These are phyloP conservation scores for Ichneumon xanthorius DNA, from an alignment of 2,888 invertebrate genomes.

Conservation along the genomic window DNA sequence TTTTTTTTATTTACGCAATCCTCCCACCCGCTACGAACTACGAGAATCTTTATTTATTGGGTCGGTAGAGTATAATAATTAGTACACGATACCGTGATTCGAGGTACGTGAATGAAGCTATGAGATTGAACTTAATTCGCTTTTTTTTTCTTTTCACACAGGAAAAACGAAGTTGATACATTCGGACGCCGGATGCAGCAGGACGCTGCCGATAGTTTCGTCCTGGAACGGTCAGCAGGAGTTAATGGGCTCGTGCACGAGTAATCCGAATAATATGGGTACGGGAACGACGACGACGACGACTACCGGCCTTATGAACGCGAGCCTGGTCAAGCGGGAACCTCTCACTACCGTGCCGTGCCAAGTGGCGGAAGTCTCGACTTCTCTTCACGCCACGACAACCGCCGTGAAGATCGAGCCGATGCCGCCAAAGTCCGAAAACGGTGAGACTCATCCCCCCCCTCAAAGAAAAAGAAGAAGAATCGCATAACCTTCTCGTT, in stretches of 20 bases:
- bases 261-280: constrained; percentile 66
- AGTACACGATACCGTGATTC: too few species aligned
- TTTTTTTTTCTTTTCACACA: constrained; percentile 62
- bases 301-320: constrained; percentile 83
- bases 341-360: constrained; percentile 86
- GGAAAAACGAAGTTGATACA: constrained; percentile 82
- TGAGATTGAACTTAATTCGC: not conserved
- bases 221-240: constrained; percentile 86
- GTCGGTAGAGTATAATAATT: too few species aligned
- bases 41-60: too few species aligned
- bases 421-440: constrained; percentile 88
- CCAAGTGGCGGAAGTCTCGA: constrained; percentile 88
- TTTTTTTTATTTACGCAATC: constrained; percentile 15
- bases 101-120: too few species aligned
- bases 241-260: constrained; percentile 70
- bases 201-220: constrained; percentile 88
- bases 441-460: constrained; percentile 78
- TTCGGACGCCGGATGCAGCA: constrained; percentile 88
- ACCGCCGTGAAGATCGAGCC: constrained; percentile 89
- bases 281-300: constrained; percentile 67
- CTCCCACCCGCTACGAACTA: constrained; percentile 2
- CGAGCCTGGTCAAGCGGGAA: constrained; percentile 89
- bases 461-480: not conserved
- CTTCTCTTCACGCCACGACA: constrained; percentile 83
- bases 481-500: not conserved